Percentiles rank a stretch among this genome's conserved stretches.
Evolutionary conservation across 1,140 invertebrate species (phyloP).

Genomic region (Zaprionus inermis): DNA sequence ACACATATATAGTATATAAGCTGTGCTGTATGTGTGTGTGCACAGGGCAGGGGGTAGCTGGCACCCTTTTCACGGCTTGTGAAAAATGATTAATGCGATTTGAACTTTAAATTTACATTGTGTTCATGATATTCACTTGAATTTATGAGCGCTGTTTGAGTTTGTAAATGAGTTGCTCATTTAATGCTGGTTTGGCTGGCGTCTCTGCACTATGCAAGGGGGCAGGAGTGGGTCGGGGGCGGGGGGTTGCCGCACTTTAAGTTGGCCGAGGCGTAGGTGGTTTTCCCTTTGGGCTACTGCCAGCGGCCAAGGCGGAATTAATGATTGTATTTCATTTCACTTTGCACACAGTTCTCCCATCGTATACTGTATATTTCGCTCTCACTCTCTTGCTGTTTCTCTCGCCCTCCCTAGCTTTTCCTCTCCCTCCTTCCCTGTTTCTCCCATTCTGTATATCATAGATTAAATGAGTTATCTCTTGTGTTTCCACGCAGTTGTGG

Average conservation of each 20-base stretch:
- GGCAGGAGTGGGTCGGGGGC: neutral
- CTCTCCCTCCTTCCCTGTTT: slow-evolving; percentile 8
- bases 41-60: neutral
- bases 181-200: slow-evolving; percentile 73
- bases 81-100: slow-evolving; percentile 82
- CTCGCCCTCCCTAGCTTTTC: neutral
- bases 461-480: slow-evolving; percentile 54
- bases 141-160: slow-evolving; percentile 81
- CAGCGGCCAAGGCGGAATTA: slow-evolving; percentile 65
- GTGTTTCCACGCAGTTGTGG: slow-evolving; percentile 17
- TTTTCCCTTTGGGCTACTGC: slow-evolving; percentile 40
- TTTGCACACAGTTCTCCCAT: too few relatives aligned
- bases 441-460: slow-evolving; percentile 32
- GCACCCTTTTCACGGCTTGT: slow-evolving; percentile 54
- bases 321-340: slow-evolving; percentile 77
- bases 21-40: neutral
- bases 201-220: neutral
- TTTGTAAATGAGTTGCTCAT: slow-evolving; percentile 83
- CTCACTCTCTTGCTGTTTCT: neutral
- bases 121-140: slow-evolving; percentile 81
- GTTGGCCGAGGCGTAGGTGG: slow-evolving; percentile 15
- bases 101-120: slow-evolving; percentile 82
- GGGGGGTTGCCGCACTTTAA: slow-evolving; percentile 6
- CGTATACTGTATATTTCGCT: too few relatives aligned
- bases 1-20: slow-evolving; percentile 2